Evolutionary conservation across 1,140 invertebrate genomes (phyloP).

Genomic region (Pachyrhynchus sulphureomaculatus): DNA sequence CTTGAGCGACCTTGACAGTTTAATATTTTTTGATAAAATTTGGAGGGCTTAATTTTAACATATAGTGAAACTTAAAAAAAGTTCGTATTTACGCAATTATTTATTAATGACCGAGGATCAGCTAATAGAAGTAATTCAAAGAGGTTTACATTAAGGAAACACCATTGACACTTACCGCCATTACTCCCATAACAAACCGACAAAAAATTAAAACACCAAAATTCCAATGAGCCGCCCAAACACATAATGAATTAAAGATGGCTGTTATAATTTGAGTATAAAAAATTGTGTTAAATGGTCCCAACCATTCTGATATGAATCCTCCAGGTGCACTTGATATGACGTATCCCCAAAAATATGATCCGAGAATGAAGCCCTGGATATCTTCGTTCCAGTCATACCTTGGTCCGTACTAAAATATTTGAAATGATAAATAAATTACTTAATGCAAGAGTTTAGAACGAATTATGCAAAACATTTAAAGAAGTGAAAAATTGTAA

Average conservation of each 20-base stretch:
- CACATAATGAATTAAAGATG: conserved; percentile 69
- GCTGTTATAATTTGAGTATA: conserved; percentile 65
- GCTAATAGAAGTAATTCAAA: too few relatives aligned
- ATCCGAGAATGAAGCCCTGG: conserved; percentile 65
- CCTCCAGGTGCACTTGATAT: conserved; percentile 46
- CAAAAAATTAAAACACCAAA: conserved; percentile 61
- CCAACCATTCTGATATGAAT: conserved; percentile 51
- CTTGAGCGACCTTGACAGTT: too few relatives aligned
- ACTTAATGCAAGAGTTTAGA: background rate
- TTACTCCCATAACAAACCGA: conserved; percentile 66
- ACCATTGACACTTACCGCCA: conserved; percentile 63
- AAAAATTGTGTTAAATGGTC: conserved; percentile 65
- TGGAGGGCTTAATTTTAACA: too few relatives aligned
- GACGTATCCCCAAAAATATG: conserved; percentile 67
- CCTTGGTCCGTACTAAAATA: conserved; percentile 49
- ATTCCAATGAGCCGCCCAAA: conserved; percentile 62
- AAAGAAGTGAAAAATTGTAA: background rate
- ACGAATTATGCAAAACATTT: background rate
- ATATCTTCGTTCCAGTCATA: conserved; percentile 61
- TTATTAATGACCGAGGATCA: too few relatives aligned
- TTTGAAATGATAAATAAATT: too few relatives aligned
- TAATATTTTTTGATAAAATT: too few relatives aligned
- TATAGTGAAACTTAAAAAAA: too few relatives aligned
- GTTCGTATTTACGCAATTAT: too few relatives aligned
- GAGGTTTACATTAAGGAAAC: too few relatives aligned